Evolutionary conservation across 2,113 vertebrate genomes (phyloP).

Genomic region (western clawed frog (Xenopus tropicalis)): DNA sequence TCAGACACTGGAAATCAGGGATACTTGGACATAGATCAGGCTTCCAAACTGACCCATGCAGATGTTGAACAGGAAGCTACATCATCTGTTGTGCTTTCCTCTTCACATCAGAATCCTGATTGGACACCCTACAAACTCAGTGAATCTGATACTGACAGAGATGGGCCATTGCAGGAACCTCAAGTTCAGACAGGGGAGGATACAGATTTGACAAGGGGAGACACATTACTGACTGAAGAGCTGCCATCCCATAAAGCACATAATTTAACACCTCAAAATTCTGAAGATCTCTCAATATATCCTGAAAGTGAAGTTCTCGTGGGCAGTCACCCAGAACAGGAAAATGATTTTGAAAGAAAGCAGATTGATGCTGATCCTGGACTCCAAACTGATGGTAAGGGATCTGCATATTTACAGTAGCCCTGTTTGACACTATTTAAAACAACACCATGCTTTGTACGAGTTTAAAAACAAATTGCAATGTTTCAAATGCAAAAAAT

Average conservation of each 20-base stretch:
- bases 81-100: not conserved
- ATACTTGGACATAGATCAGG: not conserved
- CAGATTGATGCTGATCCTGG: constrained; percentile 69
- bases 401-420: too few species aligned
- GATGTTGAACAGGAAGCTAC: constrained; percentile 41
- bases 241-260: not conserved
- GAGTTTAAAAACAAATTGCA: too few species aligned
- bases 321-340: constrained; percentile 37
- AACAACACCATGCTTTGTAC: too few species aligned
- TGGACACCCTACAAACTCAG: constrained; percentile 2
- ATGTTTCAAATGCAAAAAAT: too few species aligned
- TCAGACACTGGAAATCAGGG: constrained; percentile 12
- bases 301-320: not conserved
- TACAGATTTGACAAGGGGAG: not conserved
- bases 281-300: constrained; percentile 37
- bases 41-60: not conserved
- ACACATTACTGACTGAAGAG: not conserved
- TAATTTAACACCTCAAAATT: not conserved
- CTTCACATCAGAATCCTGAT: not conserved
- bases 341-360: constrained; percentile 50
- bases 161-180: not conserved
- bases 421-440: too few species aligned
- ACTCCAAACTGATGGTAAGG: constrained; percentile 77
- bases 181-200: constrained; percentile 8
- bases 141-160: not conserved